A percentile compares a stretch with the other conserved stretches of the same genome.
These are phyloP conservation scores for Andrena bucephala DNA, from an alignment of 2,888 invertebrate species.

Conservation along the genomic window DNA sequence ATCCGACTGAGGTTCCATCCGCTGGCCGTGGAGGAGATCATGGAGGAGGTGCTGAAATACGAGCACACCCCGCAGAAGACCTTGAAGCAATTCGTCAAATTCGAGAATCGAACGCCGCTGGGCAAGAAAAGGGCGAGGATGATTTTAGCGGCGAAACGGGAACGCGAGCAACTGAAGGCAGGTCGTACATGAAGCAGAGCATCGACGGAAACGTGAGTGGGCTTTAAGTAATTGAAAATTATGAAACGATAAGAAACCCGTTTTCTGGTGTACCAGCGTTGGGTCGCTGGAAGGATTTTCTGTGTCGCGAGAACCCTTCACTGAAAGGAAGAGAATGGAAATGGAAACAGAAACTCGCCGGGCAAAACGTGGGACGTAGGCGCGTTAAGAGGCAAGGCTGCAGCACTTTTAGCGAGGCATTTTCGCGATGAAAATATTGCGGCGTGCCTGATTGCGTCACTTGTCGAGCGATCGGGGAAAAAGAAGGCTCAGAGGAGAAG, in stretches of 20 bases:
- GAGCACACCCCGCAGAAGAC: constrained; percentile 64
- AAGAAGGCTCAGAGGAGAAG: background rate
- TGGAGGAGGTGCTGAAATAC: constrained; percentile 84
- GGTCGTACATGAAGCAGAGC: background rate
- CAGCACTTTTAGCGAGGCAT: constrained; percentile 37
- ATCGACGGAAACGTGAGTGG: background rate
- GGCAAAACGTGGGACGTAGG: constrained; percentile 56
- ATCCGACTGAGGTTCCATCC: constrained; percentile 86
- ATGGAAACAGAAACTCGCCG: constrained; percentile 39
- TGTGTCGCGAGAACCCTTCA: constrained; percentile 21
- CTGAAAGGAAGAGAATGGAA: constrained; percentile 42
- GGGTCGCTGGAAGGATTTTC: constrained; percentile 4
- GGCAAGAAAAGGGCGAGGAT: constrained; percentile 62
- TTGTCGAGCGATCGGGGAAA: background rate
- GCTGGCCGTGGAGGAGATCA: constrained; percentile 86
- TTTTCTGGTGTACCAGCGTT: background rate
- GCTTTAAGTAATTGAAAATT: background rate
- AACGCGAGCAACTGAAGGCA: background rate
- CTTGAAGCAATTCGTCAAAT: constrained; percentile 66
- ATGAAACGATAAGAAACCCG: background rate
- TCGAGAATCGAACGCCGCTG: constrained; percentile 70
- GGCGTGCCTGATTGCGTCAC: background rate
- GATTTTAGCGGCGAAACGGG: constrained; percentile 33
- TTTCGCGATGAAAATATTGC: constrained; percentile 24
- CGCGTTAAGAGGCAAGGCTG: constrained; percentile 45